phyloP scores from a whole-genome alignment of 2,888 invertebrate species.

The Argyresthia albistria region DNA sequence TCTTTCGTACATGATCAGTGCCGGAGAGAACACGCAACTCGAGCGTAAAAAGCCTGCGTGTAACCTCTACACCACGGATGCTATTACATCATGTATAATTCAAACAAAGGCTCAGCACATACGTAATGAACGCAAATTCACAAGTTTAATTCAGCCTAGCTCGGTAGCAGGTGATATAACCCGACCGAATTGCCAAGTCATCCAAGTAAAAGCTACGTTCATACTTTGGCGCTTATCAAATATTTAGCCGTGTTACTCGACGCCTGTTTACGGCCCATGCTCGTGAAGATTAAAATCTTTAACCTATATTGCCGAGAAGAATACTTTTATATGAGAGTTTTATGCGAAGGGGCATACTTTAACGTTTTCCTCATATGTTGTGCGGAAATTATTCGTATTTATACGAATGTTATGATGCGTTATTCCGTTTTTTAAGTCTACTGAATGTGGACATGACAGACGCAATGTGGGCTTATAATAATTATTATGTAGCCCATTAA shows the following conservation, averaged over 20 bases:
- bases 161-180: slow-evolving; percentile 5
- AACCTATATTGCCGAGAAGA: background rate
- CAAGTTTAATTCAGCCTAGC: slow-evolving; percentile 2
- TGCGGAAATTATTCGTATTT: no score
- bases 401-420: no score
- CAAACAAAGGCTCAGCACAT: background rate
- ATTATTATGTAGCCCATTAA: no score
- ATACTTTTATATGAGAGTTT: no score
- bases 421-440: no score
- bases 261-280: background rate
- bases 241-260: slow-evolving; percentile 3
- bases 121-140: background rate
- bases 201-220: slow-evolving; percentile 9
- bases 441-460: no score
- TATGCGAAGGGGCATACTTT: no score
- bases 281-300: slow-evolving; percentile 2
- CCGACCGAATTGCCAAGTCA: slow-evolving; percentile 7
- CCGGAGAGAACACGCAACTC: no score
- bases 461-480: no score
- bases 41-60: background rate
- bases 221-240: slow-evolving; percentile 6
- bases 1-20: no score
- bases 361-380: no score
- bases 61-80: background rate
- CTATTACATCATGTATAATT: background rate